Base-by-base conservation (phyloP, 2,797 vertebrate species). In the Merluccius polli region DNA sequence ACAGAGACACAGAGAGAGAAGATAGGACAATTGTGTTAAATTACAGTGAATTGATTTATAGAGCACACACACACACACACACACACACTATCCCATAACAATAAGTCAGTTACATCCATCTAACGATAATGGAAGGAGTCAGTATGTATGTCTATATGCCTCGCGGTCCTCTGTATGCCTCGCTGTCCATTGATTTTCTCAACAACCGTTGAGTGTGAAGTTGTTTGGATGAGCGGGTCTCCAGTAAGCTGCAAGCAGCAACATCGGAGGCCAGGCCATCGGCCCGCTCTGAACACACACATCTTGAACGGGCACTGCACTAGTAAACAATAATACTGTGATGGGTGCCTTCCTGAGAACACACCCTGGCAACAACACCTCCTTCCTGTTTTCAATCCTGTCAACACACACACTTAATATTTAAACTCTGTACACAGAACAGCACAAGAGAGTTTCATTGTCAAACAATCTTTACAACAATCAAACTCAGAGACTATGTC, bases 1-100 rank as follows among this genome's bases (percentile, higher is more conserved):
- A 63, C 16, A 63, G 11, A 52, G 44, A 52, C 3, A 52, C 2
- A 15, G 3, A 18, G 63, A 67, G 21, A 15, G 11, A 30, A 16
- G 5, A 31, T 68, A 27, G 13, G 52, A 6, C 4, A 68, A 59
- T 24, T 59, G 52, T 8, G 24, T 59, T 9, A n/a, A 7, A 59
- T 59, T 59, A 15, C 21, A 24, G 6, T 59, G 52, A 59, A 59
- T 59, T n/a, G 21, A 59, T 59, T 59, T n/a, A n/a, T n/a, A 59
- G 21, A 59, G 52, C 71, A 48, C 71, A 72, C 71, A 44, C 71
- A 72, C 71, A 72, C 78, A 75, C 71, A 73, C 59, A 77, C 67
- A 71, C 59, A 69, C 27, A 63, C 59, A 65, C n/a, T 11, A 11
- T 27, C 59, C n/a, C 24, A 27, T 12, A 13, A 65, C 12, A 65